phyloP scores from a whole-genome alignment of 2,113 vertebrate species.

The Salvelinus alpinus region DNA sequence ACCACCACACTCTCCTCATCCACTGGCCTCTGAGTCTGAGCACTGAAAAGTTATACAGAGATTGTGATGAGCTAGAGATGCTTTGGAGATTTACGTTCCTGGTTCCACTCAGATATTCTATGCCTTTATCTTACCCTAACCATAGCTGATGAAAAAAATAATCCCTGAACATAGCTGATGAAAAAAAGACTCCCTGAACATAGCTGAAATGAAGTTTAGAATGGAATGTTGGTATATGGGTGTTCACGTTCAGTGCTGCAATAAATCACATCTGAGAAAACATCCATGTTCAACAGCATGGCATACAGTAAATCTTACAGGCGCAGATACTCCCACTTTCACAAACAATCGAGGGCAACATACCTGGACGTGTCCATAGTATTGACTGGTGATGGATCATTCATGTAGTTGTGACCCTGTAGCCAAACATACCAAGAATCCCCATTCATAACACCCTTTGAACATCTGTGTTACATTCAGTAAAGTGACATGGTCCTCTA shows the following conservation, averaged over 20 bases:
- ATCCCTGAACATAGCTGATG: not conserved
- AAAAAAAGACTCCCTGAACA: not conserved
- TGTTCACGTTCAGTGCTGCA: constrained; percentile 50
- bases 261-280: too few species aligned
- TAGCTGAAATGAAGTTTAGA: not conserved
- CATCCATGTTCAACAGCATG: too few species aligned
- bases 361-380: constrained; percentile 63
- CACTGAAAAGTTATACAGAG: constrained; percentile 8
- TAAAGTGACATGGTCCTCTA: not conserved
- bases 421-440: constrained; percentile 3
- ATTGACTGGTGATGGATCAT: constrained; percentile 34
- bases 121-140: too few species aligned
- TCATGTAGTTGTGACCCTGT: constrained; percentile 44
- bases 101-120: not conserved
- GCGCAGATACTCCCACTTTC: too few species aligned
- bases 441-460: not conserved
- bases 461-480: not conserved
- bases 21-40: constrained; percentile 50
- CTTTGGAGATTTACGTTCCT: too few species aligned
- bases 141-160: not conserved
- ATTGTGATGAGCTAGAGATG: not conserved
- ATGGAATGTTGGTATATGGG: constrained; percentile 6
- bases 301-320: too few species aligned
- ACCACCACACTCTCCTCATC: constrained; percentile 15
- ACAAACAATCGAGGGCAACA: constrained; percentile 11